Conservation (phyloP, 2,888 invertebrate species). For the Drosophila phalerata region DNA sequence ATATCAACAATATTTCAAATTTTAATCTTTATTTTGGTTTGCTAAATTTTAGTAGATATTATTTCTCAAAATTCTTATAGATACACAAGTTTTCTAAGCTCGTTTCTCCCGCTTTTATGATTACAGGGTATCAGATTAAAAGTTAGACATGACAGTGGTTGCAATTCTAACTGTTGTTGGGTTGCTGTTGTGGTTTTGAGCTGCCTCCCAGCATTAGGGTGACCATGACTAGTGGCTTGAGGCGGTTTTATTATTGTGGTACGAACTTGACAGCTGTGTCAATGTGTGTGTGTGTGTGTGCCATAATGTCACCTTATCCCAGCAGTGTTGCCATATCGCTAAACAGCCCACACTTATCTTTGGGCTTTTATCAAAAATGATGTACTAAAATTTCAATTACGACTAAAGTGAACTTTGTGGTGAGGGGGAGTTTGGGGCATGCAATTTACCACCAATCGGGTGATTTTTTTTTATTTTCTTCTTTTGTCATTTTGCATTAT, state of each 20-base stretch:
- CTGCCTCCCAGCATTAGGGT: constrained; percentile 39
- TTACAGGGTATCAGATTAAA: constrained; percentile 37
- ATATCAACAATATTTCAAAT: no score
- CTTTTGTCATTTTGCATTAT: constrained; percentile 19
- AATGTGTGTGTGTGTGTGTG: not conserved
- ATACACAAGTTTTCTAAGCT: not conserved
- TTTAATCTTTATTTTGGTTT: no score
- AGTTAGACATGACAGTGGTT: constrained; percentile 44
- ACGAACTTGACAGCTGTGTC: constrained; percentile 25
- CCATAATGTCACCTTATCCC: constrained; percentile 25
- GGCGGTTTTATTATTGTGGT: constrained; percentile 1
- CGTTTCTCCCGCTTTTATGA: not conserved
- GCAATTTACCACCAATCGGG: not conserved
- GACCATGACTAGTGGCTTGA: constrained; percentile 38
- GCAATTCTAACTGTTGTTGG: constrained; percentile 4
- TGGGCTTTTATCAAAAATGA: constrained; percentile 51
- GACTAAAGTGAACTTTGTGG: constrained; percentile 13
- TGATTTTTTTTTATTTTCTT: constrained; percentile 13
- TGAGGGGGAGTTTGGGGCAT: not conserved
- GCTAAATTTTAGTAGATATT: not conserved
- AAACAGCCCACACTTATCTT: constrained; percentile 43
- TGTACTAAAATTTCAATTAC: constrained; percentile 57
- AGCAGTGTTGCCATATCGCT: constrained; percentile 47
- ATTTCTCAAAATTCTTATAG: no score
- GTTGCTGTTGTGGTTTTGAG: constrained; percentile 37